Conservation (phyloP, 2,797 vertebrate genomes). For the Anguilla marmorata region DNA sequence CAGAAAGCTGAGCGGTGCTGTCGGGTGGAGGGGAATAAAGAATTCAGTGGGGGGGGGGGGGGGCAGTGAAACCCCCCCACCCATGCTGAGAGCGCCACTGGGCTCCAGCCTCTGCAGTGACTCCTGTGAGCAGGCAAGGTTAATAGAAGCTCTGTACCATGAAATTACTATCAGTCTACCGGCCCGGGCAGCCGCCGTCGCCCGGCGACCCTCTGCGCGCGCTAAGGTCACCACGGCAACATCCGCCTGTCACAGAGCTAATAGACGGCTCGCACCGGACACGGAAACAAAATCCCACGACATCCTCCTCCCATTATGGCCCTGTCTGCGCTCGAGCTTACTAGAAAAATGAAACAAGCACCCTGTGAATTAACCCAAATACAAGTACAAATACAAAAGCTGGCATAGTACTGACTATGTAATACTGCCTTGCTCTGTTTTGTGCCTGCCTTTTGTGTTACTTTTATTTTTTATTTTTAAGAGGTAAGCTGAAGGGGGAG, state of each 20-base stretch:
- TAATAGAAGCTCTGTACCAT: slow-evolving; percentile 60
- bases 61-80: neutral
- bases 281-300: slow-evolving; percentile 48
- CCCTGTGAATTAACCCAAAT: neutral
- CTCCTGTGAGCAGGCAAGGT: slow-evolving; percentile 39
- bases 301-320: slow-evolving; percentile 3
- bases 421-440: neutral
- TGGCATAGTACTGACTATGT: neutral
- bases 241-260: slow-evolving; percentile 58
- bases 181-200: neutral
- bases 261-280: slow-evolving; percentile 60
- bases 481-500: neutral
- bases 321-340: neutral
- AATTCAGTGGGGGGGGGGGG: neutral
- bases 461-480: neutral
- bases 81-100: neutral
- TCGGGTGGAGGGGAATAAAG: neutral
- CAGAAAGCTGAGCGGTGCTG: neutral
- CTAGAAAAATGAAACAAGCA: neutral
- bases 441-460: neutral
- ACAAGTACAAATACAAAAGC: neutral
- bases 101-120: slow-evolving; percentile 25
- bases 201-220: slow-evolving; percentile 39
- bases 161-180: slow-evolving; percentile 58
- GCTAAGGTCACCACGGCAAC: slow-evolving; percentile 52